Evolutionary conservation across 1,140 invertebrate species (phyloP).

Genomic region (Popillia japonica): DNA sequence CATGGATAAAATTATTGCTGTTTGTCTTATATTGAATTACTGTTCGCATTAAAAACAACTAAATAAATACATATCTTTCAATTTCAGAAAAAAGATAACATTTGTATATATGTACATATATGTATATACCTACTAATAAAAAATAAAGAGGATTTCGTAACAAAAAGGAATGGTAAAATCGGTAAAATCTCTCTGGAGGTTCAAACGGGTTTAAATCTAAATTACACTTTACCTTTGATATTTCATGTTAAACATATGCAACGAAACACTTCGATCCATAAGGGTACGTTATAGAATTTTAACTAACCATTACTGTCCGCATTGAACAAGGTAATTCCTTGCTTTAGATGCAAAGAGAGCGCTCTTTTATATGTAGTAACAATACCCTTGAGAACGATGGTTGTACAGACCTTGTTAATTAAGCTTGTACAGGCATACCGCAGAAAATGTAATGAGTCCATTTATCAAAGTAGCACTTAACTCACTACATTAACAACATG

Average conservation of each 20-base stretch:
- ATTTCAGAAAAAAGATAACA: too few species aligned
- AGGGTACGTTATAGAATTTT: not conserved
- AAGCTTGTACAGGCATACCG: not conserved
- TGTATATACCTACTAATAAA: too few species aligned
- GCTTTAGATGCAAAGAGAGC: not conserved
- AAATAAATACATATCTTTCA: too few species aligned
- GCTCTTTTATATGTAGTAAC: not conserved
- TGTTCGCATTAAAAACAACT: too few species aligned
- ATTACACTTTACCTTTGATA: not conserved
- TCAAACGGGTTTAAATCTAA: not conserved
- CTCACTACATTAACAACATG: not conserved
- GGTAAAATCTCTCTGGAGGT: not conserved
- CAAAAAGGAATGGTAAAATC: too few species aligned
- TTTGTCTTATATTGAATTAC: too few species aligned
- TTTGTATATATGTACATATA: too few species aligned
- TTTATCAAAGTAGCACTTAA: constrained; percentile 14
- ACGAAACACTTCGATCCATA: not conserved
- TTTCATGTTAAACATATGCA: not conserved
- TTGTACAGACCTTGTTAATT: not conserved
- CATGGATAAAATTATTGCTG: too few species aligned
- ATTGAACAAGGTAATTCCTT: not conserved
- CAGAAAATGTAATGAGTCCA: not conserved
- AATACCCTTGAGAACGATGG: not conserved
- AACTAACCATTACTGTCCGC: not conserved
- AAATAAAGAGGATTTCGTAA: too few species aligned